These are phyloP conservation scores for Helicolenus hilgendorfi DNA, from an alignment of 2,797 vertebrate species.

Conservation along the genomic window DNA sequence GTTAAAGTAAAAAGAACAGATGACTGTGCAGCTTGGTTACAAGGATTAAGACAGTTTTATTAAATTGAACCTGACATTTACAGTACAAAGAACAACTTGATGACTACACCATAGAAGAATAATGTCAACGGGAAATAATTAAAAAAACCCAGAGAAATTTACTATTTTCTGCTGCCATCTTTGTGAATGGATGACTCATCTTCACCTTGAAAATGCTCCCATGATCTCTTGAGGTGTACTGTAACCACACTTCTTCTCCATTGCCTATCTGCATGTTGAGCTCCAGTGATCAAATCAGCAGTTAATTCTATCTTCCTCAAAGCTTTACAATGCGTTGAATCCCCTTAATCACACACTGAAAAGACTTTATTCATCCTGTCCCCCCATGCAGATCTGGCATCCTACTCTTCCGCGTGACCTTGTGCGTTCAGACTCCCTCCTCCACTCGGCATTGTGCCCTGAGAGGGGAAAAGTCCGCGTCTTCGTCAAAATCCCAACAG, in stretches of 20 bases:
- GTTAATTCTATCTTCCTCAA: slow-evolving; percentile 22
- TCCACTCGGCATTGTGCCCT: slow-evolving; percentile 30
- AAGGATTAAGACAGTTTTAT: slow-evolving; percentile 16
- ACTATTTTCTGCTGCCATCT: background rate
- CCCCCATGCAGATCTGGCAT: background rate
- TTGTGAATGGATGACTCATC: background rate
- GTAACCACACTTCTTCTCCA: background rate
- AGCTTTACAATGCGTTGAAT: slow-evolving; percentile 49
- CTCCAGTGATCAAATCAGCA: slow-evolving; percentile 42
- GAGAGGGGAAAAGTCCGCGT: slow-evolving; percentile 8
- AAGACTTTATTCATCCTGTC: slow-evolving; percentile 49
- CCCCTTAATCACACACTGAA: slow-evolving; percentile 51
- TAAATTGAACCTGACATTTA: slow-evolving; percentile 62
- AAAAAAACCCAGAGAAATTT: background rate
- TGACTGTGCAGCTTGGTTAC: slow-evolving; percentile 6
- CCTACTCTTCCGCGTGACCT: slow-evolving; percentile 44
- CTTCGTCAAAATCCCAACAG: slow-evolving; percentile 1
- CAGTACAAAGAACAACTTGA: slow-evolving; percentile 36
- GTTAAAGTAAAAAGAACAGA: slow-evolving; percentile 8
- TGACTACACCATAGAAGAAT: slow-evolving; percentile 14
- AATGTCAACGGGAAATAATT: background rate
- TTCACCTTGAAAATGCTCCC: slow-evolving; percentile 31
- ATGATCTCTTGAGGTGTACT: slow-evolving; percentile 11
- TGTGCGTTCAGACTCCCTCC: slow-evolving; percentile 49
- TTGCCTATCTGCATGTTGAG: slow-evolving; percentile 25